Percentiles rank a stretch among this genome's conserved stretches.
These are phyloP conservation scores for Corella eumyota DNA, from an alignment of 23 tunicate genomes.

Conservation along the genomic window DNA sequence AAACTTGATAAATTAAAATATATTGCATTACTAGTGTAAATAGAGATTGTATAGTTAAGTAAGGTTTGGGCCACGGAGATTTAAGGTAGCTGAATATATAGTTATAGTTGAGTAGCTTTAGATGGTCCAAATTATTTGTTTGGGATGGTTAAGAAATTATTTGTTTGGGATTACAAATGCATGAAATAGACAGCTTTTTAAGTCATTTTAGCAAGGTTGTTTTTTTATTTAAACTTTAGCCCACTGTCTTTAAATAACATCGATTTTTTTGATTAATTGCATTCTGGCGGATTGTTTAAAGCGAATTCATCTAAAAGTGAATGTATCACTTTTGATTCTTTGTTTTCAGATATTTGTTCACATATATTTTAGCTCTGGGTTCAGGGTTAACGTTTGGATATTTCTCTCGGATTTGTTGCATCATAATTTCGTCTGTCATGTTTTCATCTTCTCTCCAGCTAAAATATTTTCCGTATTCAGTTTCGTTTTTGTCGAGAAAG, in stretches of 20 bases:
- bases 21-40: too few species aligned
- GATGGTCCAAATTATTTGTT: too few species aligned
- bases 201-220: too few species aligned
- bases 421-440: constrained; percentile 33
- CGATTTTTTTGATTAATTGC: neutral
- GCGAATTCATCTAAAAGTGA: constrained; percentile 8
- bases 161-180: too few species aligned
- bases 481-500: constrained; percentile 13
- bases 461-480: constrained; percentile 9
- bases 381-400: constrained; percentile 4
- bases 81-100: too few species aligned
- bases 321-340: neutral
- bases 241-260: too few species aligned
- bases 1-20: too few species aligned
- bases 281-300: neutral
- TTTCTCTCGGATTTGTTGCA: neutral
- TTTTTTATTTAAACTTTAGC: too few species aligned
- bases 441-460: constrained; percentile 21
- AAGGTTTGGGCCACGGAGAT: too few species aligned
- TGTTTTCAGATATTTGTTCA: constrained; percentile 3
- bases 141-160: too few species aligned
- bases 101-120: neutral
- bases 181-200: too few species aligned
- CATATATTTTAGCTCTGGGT: neutral
- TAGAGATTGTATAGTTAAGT: too few species aligned